Evolutionary conservation across 2,888 invertebrate genomes (phyloP), one percentile per base, ranked within the genome.

Genomic region (Parapristionchus giblindavisi): DNA sequence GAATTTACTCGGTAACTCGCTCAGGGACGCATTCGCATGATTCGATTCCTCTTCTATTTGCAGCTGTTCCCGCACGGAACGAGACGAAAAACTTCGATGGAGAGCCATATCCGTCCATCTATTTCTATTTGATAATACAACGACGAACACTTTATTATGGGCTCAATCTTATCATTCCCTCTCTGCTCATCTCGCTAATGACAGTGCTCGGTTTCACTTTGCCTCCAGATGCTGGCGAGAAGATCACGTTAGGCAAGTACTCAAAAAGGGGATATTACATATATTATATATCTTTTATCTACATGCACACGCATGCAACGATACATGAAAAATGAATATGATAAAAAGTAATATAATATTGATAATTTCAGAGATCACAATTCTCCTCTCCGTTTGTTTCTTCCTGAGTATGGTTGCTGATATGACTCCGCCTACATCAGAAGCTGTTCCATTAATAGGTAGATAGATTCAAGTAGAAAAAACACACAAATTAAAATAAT

Each of bases 151-250:
- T 98, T 85, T 98, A 97, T 92, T 98, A 98, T 91, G 96, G 96
- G 91, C 96, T 98, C 92, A 99, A 99, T 91, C 92, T 98, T 89
- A 97, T 98, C 90, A 95, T 98, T 89, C 98, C 98, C 84, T 97
- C 97, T 90, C 95, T 98, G 88, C 92, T 98, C 89, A 97, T 99
- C 89, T 96, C 97, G 86, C 96, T 96, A 85, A 96, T 99, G 96
- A 96, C 98, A 80, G 92, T 98, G 85, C 92, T 99, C 86, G 96
- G 96, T 86, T 99, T 98, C 91, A 96, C 96, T 83, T 91, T 98
- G 89, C 98, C 98, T 87, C 97, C 97, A 84, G 98, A 98, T 91
- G 97, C 97, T 81, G 98, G 98, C 89, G 98, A 98, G 91, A 98
- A 98, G 90, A 92, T 99, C 85, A 96, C 97, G 84, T 92, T 98